Percentiles rank a stretch among this genome's conserved stretches.
Evolutionary conservation across 1,140 invertebrate genomes (phyloP).

Genomic region (Brachystomella parvula): DNA sequence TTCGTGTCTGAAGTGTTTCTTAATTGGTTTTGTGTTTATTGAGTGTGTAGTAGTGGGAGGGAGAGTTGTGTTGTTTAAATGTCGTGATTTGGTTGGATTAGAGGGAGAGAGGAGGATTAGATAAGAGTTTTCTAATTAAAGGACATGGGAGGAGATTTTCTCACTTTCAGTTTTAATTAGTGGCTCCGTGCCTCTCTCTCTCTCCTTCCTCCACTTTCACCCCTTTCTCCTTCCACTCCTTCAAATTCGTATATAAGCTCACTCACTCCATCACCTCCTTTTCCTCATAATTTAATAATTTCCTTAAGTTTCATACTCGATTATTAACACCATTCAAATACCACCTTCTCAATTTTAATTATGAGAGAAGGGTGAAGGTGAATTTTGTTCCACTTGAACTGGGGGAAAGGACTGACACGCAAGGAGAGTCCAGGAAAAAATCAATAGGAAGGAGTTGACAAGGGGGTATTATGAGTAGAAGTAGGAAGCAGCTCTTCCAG

Average conservation of each 20-base stretch:
- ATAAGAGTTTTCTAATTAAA: conserved; percentile 19
- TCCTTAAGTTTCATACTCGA: no score
- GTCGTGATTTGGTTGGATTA: conserved; percentile 23
- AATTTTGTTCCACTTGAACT: neutral
- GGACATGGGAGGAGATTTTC: neutral
- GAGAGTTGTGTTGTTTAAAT: neutral
- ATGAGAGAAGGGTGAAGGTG: no score
- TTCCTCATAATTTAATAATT: no score
- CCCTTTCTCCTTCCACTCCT: no score
- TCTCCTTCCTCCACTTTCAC: no score
- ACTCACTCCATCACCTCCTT: no score
- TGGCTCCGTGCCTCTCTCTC: no score
- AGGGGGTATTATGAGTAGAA: neutral
- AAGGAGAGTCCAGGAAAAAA: neutral
- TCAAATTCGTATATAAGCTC: no score
- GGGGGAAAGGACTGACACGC: neutral
- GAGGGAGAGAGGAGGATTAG: conserved; percentile 19
- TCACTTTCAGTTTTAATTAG: conserved; percentile 3
- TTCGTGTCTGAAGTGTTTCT: conserved; percentile 9
- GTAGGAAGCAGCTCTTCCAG: neutral
- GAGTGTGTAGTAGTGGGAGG: neutral
- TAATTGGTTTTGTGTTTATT: conserved; percentile 2
- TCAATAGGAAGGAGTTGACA: conserved; percentile 11
- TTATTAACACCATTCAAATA: no score
- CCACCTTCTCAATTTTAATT: no score